Evolutionary conservation across 53 echinoderm and acorn worm species (phyloP), one percentile per base, ranked within the genome.

Genomic region (Echinarachnius parma): DNA sequence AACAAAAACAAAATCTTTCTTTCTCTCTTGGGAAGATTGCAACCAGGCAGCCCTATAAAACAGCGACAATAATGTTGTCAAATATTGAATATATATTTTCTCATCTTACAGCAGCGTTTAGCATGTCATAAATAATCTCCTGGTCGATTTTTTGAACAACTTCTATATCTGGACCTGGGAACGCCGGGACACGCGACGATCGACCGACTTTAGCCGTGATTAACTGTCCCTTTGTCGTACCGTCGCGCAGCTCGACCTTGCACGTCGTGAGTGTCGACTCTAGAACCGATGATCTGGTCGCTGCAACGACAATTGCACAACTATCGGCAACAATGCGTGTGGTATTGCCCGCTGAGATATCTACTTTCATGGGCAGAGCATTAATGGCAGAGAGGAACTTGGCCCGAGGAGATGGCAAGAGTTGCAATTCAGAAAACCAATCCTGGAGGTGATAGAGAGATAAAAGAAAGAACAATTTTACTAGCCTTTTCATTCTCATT

Each of bases 151-250:
- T 48, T 21, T 18, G 9, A 3, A 68, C 68, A 4, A 68, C 68
- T 19, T 68, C 48, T 20, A 68, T 68, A 30, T 52, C 32, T 16
- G 68, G 68, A 16, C 68, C 68, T 9, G 49, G 21, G 30, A 68
- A 68, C 7, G 49, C 19, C 31, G 20, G 31, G 13, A 31, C 33
- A n/a, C n/a, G n/a, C 49, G 31, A 68, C 9, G 30, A 31, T 10
- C 68, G 50, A 0, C 20, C 11, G 34, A 68, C 31, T 13, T 29
- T 52, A 9, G 22, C 14, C 1, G 68, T 52, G 3, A 50, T 19
- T 52, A 68, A 31, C 68, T 68, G 68, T 3, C 68, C 68, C 48
- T 68, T 68, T 3, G 68, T 68, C 68, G 52, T 29, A 25, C 52
- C 52, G 9, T 52, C 68, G 20, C 36, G 33, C 2, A 30, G 11